Evolutionary conservation across 2,797 vertebrate species (phyloP).

Genomic region (Pseudocheirus occidentalis): DNA sequence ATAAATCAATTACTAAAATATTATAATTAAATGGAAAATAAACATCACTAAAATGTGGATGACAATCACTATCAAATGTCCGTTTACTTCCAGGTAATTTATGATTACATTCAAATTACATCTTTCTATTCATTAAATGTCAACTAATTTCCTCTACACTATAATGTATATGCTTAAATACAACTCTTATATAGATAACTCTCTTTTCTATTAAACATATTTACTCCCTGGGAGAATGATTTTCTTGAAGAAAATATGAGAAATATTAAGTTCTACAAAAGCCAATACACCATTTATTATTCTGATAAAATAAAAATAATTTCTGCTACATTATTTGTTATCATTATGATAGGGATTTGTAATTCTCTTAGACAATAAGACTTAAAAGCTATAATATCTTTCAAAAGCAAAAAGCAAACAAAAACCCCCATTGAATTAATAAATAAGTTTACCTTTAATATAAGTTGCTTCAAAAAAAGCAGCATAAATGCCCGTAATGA

Average conservation of each 20-base stretch:
- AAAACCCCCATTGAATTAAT: background rate
- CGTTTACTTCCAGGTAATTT: background rate
- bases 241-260: constrained; percentile 4
- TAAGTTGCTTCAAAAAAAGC: constrained; percentile 98
- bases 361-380: constrained; percentile 1
- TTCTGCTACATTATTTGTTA: background rate
- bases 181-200: background rate
- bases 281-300: background rate
- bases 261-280: constrained; percentile 43
- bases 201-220: background rate
- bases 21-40: background rate
- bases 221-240: background rate
- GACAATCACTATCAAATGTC: constrained; percentile 11
- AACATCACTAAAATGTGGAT: constrained; percentile 10
- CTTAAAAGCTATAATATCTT: background rate
- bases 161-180: background rate
- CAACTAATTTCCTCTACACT: background rate
- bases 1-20: constrained; percentile 41
- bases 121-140: background rate
- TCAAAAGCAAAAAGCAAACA: background rate
- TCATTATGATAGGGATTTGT: constrained; percentile 26
- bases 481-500: constrained; percentile 99
- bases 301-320: constrained; percentile 42
- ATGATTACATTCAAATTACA: background rate
- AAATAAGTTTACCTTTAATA: constrained; percentile 92